Percentiles rank a stretch among this genome's conserved stretches.
These are phyloP conservation scores for Melanostoma scalare DNA, from an alignment of 2,888 invertebrate genomes.

Conservation along the genomic window DNA sequence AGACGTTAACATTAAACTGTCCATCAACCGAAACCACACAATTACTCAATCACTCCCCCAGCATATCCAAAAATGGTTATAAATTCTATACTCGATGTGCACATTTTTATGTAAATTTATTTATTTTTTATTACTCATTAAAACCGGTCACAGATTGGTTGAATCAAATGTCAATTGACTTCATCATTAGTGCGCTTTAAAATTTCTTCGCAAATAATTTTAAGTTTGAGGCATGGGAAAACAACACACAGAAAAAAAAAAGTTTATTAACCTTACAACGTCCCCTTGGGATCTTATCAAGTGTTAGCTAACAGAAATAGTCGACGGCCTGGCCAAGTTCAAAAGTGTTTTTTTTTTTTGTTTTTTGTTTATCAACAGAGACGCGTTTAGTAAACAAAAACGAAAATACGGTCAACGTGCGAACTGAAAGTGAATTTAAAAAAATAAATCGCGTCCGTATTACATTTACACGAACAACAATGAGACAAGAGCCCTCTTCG, in stretches of 20 bases:
- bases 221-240: background rate
- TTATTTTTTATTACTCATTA: background rate
- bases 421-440: constrained; percentile 45
- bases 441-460: background rate
- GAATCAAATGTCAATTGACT: constrained; percentile 59
- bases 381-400: constrained; percentile 41
- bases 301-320: constrained; percentile 35
- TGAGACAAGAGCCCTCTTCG: constrained; percentile 21
- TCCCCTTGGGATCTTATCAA: constrained; percentile 18
- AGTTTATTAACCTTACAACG: constrained; percentile 35
- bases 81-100: constrained; percentile 13
- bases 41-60: constrained; percentile 1
- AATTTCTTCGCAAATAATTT: background rate
- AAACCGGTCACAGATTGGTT: constrained; percentile 40
- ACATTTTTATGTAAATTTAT: constrained; percentile 23
- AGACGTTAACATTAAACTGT: background rate
- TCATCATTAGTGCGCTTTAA: constrained; percentile 46
- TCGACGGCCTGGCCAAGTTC: constrained; percentile 41
- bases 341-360: constrained; percentile 5
- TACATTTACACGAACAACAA: constrained; percentile 25
- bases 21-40: background rate
- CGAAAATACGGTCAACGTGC: constrained; percentile 10
- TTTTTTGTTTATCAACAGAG: constrained; percentile 39
- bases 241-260: background rate
- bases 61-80: constrained; percentile 17